Conservation (phyloP, 1,140 invertebrate species). For the Caenorhabditis tropicalis region DNA sequence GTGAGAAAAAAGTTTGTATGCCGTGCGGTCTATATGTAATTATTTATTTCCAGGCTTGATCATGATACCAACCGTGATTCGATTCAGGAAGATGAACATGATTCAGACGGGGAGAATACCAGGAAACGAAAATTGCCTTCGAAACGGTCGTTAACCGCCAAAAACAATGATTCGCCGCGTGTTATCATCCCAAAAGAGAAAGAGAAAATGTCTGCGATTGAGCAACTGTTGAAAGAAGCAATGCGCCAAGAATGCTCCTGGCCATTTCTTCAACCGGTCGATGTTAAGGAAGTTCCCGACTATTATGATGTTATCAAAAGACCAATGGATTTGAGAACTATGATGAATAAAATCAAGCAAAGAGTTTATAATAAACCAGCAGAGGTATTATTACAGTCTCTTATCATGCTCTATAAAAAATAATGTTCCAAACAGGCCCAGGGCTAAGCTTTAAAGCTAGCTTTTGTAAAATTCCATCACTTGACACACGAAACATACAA, state of each 20-base stretch:
- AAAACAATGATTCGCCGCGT: neutral
- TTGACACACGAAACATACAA: too few species aligned
- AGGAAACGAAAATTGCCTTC: neutral
- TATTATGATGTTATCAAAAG: conserved; percentile 51
- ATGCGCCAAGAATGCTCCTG: conserved; percentile 53
- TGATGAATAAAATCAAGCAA: conserved; percentile 56
- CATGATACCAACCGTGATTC: too few species aligned
- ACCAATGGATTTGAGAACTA: conserved; percentile 56
- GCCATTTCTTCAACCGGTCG: conserved; percentile 90
- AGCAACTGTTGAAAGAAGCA: conserved; percentile 47
- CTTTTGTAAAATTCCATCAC: too few species aligned
- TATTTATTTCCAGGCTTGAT: too few species aligned
- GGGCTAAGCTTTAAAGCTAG: too few species aligned
- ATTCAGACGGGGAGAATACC: neutral
- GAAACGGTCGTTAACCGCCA: too few species aligned
- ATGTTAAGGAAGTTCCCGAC: conserved; percentile 78
- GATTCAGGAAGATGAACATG: neutral
- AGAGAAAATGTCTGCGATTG: conserved; percentile 48
- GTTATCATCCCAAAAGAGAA: conserved; percentile 29
- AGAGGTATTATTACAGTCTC: neutral
- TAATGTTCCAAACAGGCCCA: too few species aligned
- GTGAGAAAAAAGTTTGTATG: too few species aligned
- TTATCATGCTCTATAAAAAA: too few species aligned
- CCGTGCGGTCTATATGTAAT: too few species aligned
- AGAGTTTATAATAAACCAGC: conserved; percentile 44